Evolutionary conservation across 2,797 vertebrate genomes (phyloP).

Genomic region (Manis javanica): DNA sequence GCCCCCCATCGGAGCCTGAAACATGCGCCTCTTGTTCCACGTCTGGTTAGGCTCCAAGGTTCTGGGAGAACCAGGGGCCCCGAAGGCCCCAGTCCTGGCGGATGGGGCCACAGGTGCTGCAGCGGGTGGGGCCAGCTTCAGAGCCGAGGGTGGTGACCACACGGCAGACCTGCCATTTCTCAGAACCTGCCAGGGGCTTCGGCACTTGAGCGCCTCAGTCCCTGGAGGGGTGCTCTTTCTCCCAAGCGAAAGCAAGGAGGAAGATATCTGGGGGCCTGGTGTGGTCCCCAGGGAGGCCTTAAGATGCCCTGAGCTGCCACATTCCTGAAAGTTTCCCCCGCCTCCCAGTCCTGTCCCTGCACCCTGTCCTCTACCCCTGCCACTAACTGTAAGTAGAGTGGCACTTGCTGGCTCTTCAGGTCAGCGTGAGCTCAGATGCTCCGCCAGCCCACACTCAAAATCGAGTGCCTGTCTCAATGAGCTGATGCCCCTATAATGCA

Average conservation of each 20-base stretch:
- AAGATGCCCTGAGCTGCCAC: rapidly evolving
- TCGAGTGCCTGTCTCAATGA: rapidly evolving
- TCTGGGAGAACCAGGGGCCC: rapidly evolving
- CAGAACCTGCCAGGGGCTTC: rapidly evolving
- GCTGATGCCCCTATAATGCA: rapidly evolving
- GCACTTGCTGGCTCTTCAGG: rapidly evolving
- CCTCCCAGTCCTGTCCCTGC: rapidly evolving
- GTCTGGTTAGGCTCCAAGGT: rapidly evolving
- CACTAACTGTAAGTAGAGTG: rapidly evolving
- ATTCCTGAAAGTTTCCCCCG: rapidly evolving
- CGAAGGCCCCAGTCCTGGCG: rapidly evolving
- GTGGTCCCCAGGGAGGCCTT: rapidly evolving
- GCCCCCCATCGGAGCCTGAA: rapidly evolving
- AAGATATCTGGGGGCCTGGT: rapidly evolving
- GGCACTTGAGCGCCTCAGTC: rapidly evolving
- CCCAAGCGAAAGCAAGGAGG: rapidly evolving
- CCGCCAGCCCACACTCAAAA: rapidly evolving
- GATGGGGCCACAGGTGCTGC: rapidly evolving
- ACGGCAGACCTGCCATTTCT: rapidly evolving
- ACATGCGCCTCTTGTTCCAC: rapidly evolving
- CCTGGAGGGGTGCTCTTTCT: rapidly evolving
- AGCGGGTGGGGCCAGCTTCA: rapidly evolving
- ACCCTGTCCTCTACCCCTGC: rapidly evolving
- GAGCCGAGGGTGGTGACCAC: rapidly evolving
- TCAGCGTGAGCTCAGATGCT: rapidly evolving